A percentile compares a stretch with the other conserved stretches of the same genome.
These are phyloP conservation scores for Bombus confusus DNA, from an alignment of 1,140 invertebrate species.

Conservation along the genomic window DNA sequence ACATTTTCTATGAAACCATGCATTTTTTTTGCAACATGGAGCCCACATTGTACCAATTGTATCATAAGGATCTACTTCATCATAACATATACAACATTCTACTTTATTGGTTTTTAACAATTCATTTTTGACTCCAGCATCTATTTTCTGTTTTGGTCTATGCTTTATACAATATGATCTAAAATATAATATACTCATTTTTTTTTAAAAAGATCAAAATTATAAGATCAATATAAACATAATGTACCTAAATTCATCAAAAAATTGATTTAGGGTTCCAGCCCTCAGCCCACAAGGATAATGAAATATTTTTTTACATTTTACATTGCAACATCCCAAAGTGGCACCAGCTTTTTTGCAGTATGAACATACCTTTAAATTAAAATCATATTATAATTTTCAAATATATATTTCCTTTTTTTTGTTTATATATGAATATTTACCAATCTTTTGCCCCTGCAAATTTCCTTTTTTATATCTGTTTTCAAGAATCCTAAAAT, in stretches of 20 bases:
- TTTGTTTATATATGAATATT: conserved; percentile 18
- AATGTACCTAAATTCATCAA: conserved; percentile 84
- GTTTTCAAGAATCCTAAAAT: conserved; percentile 85
- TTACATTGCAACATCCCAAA: conserved; percentile 84
- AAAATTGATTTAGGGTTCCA: conserved; percentile 85
- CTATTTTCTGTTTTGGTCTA: conserved; percentile 82
- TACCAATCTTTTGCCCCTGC: conserved; percentile 84
- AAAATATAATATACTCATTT: conserved; percentile 3
- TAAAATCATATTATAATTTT: neutral
- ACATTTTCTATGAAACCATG: conserved; percentile 85
- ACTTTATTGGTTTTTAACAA: conserved; percentile 60
- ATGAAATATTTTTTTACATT: conserved; percentile 85
- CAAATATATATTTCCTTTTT: conserved; percentile 12
- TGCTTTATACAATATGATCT: conserved; percentile 85
- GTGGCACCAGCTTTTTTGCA: conserved; percentile 85
- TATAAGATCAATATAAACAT: neutral
- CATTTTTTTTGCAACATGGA: conserved; percentile 85
- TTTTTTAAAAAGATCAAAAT: neutral
- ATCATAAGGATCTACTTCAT: conserved; percentile 78
- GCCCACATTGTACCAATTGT: conserved; percentile 82
- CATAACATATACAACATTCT: conserved; percentile 84
- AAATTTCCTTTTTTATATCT: conserved; percentile 85
- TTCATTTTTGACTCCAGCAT: conserved; percentile 68
- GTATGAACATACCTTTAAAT: conserved; percentile 83
- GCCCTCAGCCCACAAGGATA: conserved; percentile 85